These are phyloP conservation scores for Rhynchonycteris naso DNA, from an alignment of 2,797 vertebrate species.

Conservation along the genomic window DNA sequence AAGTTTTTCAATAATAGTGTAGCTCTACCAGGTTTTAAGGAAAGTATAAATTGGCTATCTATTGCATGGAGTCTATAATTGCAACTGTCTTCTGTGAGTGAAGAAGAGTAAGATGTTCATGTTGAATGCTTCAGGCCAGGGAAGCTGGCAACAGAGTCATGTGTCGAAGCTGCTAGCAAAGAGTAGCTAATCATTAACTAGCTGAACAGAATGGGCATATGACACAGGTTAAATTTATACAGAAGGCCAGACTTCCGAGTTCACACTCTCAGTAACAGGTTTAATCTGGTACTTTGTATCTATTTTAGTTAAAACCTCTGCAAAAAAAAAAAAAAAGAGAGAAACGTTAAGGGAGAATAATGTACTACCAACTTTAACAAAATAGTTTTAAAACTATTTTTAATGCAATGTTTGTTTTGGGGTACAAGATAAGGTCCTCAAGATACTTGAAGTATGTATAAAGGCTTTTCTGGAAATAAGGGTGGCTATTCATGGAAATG, in stretches of 20 bases:
- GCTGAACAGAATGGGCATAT: constrained; percentile 60
- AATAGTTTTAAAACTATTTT: constrained; percentile 79
- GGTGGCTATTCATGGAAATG: constrained; percentile 63
- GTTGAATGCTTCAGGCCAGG: constrained; percentile 44
- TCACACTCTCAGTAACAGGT: constrained; percentile 69
- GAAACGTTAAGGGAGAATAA: constrained; percentile 58
- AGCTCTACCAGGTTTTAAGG: not conserved
- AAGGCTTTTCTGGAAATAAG: constrained; percentile 70
- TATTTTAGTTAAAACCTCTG: constrained; percentile 73
- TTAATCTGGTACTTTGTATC: constrained; percentile 75
- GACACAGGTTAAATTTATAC: constrained; percentile 79
- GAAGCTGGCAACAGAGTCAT: constrained; percentile 8
- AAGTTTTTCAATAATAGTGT: not conserved
- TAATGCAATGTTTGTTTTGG: constrained; percentile 71
- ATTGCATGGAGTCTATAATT: not conserved
- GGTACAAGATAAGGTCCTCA: constrained; percentile 46
- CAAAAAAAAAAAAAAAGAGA: constrained; percentile 49
- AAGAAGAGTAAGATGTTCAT: constrained; percentile 6
- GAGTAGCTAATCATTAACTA: constrained; percentile 73
- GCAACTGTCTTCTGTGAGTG: not conserved
- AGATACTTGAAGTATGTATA: constrained; percentile 59
- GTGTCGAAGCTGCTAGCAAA: constrained; percentile 33
- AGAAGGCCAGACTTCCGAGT: constrained; percentile 72
- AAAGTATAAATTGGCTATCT: not conserved
- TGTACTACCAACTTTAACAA: constrained; percentile 74